Evolutionary conservation across 2,888 invertebrate genomes (phyloP), one percentile per base, ranked within the genome.

Genomic region (Epirrhoe alternata): DNA sequence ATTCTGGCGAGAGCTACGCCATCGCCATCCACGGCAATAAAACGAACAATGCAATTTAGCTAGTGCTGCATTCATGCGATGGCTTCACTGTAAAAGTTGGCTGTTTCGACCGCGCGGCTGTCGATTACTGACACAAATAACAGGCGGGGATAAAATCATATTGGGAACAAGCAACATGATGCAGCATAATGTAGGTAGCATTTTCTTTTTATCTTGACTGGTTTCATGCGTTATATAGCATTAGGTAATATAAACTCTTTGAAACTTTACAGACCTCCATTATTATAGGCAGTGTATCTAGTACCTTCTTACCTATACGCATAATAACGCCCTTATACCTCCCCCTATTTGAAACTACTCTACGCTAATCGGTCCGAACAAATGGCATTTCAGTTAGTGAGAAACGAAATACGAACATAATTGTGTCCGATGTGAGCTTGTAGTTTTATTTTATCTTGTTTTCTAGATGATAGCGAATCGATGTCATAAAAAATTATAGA

Each of bases 11-110:
- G 86, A 86, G 87, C 85, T 82, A 83, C 85, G 85, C 85, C 85
- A 89, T 90, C 86, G 69, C 68, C 67, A 66, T 72, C 87, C 90
- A 86, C 69, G 80, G 88, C 87, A 89, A 88, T 90, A 90, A 92
- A 92, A 92, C 84, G 87, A 89, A 89, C 90, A 90, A 89, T 90
- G 89, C 90, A 90, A 92, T 92, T 92, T 88, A 87, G 88, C 86
- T 85, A 86, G 87, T 86, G 86, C 86, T 86, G 86, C 84, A 88
- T 89, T 86, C 87, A 85, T 85, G 83, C 85, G 82, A 87, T 83
- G 82, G 86, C 80, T 85, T 80, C 82, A 77, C 83, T 85, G 83
- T 86, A 82, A 87, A 87, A 86, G 79, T 86, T 86, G 80, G 80
- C 77, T 76, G 80, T 81, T 81, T 74, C 73, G 57, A 75, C 76